Conservation (phyloP, 2,113 vertebrate genomes). For the Elachura formosa region DNA sequence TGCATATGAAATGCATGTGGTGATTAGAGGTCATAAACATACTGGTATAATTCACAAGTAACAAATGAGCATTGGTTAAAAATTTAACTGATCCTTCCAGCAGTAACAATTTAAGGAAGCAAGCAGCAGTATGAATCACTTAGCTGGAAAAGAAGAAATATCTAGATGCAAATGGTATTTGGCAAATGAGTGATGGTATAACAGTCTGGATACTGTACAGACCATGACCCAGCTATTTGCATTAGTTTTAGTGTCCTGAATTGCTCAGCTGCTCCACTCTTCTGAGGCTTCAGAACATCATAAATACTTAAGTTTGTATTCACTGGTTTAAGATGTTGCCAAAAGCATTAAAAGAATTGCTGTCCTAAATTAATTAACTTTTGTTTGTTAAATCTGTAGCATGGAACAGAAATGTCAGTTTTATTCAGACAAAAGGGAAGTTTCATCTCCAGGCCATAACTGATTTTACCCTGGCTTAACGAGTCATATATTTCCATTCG, state of each 20-base stretch:
- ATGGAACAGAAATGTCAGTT: slow-evolving; percentile 54
- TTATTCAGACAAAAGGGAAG: slow-evolving; percentile 53
- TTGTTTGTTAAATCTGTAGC: slow-evolving; percentile 25
- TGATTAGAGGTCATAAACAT: slow-evolving; percentile 1
- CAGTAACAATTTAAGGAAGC: neutral
- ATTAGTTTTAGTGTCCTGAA: neutral
- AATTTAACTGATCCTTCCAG: neutral
- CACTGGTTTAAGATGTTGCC: slow-evolving; percentile 1
- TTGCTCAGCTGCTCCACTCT: neutral
- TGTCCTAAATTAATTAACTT: slow-evolving; percentile 47
- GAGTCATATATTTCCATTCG: slow-evolving; percentile 45
- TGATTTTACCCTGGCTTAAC: slow-evolving; percentile 64
- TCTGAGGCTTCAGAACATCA: neutral
- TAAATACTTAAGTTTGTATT: neutral
- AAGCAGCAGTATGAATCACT: neutral
- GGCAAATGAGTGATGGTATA: neutral
- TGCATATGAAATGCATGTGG: neutral
- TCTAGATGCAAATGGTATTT: neutral
- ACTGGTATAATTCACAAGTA: neutral
- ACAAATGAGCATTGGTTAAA: neutral
- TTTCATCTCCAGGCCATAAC: slow-evolving; percentile 51
- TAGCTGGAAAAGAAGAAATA: neutral
- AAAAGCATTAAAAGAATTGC: slow-evolving; percentile 19
- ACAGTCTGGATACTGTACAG: neutral
- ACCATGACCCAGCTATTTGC: neutral